Evolutionary conservation across 2,888 invertebrate species (phyloP).

Genomic region (Ophion slaviceki): DNA sequence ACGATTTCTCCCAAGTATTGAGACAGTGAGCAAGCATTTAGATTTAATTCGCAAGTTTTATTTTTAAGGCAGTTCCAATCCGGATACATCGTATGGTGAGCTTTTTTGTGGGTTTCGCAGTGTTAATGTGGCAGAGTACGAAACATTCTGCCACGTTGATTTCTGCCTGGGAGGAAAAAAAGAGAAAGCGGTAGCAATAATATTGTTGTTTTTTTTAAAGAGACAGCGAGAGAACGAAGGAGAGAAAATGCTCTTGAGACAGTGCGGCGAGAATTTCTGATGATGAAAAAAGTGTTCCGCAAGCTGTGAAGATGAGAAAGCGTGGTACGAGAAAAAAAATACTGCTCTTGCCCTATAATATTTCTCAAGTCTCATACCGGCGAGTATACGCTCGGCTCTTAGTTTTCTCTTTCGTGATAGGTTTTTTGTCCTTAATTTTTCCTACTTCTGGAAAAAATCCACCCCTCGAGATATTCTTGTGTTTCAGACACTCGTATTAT

Average conservation of each 20-base stretch:
- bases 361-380: slow-evolving; percentile 6
- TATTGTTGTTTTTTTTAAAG: slow-evolving; percentile 9
- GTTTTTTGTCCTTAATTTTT: slow-evolving; percentile 6
- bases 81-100: background rate
- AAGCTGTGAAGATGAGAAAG: slow-evolving; percentile 31
- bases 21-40: background rate
- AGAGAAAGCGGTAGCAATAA: background rate
- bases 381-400: slow-evolving; percentile 7
- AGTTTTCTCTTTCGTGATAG: background rate
- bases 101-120: background rate
- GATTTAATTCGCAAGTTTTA: slow-evolving; percentile 28
- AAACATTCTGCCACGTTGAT: slow-evolving; percentile 36
- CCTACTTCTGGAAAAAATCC: slow-evolving; percentile 4
- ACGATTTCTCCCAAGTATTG: background rate
- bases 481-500: slow-evolving; percentile 48
- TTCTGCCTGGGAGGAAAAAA: too few relatives aligned
- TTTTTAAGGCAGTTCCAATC: slow-evolving; percentile 18
- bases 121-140: background rate
- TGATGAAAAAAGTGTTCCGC: slow-evolving; percentile 39
- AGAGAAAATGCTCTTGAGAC: slow-evolving; percentile 40
- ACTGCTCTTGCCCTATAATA: slow-evolving; percentile 13
- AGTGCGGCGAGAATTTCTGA: slow-evolving; percentile 42
- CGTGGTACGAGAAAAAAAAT: slow-evolving; percentile 28
- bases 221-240: slow-evolving; percentile 11
- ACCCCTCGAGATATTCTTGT: slow-evolving; percentile 26